Base-by-base conservation (phyloP, 2,888 invertebrate genomes). In the Carterocephalus palaemon region DNA sequence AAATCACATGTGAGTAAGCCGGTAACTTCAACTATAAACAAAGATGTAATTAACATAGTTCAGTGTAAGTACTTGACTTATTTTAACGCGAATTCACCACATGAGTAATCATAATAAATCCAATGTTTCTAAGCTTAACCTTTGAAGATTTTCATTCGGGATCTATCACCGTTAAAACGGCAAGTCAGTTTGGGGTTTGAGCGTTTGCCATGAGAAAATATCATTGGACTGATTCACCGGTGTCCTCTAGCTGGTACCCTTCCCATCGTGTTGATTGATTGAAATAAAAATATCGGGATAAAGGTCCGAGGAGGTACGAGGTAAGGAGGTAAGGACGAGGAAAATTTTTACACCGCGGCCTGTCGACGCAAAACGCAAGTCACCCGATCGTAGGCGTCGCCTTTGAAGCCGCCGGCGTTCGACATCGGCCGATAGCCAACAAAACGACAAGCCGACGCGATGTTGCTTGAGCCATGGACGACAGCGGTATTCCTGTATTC, bases 331-430 rank as follows among this genome's bases (percentile, higher is more conserved):
- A 33, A 33, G 42, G 34, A 63, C 57, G 62, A 78, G 82, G 79
- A 80, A 81, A 82, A 77, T 63, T 65, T 63, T 62, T 65, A 56
- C 57, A 59, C 62, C 69, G 52, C 48, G 47, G 52, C 51, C 53
- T 53, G 48, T 53, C 45, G 62, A 60, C 57, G 64, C 67, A 74
- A 82, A 81, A 66, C 58, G 80, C 75, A 59, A 82, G 83, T 84
- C 84, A 84, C 67, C 62, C 72, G 64, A 75, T 78, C 82, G 64
- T 69, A 71, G 64, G 58, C 62, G 65, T 62, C 59, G 64, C 68
- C 84, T 85, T 85, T 85, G 84, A 85, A 78, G 78, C 70, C 62
- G 79, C 84, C 85, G 82, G 75, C 83, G 71, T 75, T 82, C 82
- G 79, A 78, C 82, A 75, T 74, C 80, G 72, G 48, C 63, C 81